Conservation (phyloP, 1,140 invertebrate species). For the Rhyacophila brunnea region DNA sequence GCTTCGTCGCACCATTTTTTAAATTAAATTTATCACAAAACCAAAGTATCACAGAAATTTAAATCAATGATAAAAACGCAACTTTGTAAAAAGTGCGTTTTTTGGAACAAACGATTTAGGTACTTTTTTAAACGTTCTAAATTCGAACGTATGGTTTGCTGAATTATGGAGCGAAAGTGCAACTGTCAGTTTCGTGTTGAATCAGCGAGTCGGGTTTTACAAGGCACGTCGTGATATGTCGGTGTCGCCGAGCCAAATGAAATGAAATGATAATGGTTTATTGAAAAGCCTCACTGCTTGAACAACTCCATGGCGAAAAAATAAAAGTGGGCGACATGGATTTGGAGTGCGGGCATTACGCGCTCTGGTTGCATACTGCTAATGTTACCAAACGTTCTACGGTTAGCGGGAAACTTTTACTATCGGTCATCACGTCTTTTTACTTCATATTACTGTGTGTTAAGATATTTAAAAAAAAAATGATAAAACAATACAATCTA, state of each 20-base stretch:
- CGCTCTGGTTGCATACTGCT: conserved; percentile 3
- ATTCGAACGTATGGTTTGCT: background rate
- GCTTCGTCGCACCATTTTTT: conserved; percentile 17
- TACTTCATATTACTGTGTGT: no score
- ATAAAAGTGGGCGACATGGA: conserved; percentile 22
- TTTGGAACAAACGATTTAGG: no score
- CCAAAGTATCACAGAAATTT: background rate
- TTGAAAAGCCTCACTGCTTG: conserved; percentile 9
- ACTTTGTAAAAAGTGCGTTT: no score
- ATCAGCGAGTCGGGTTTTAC: background rate
- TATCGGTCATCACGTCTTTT: no score
- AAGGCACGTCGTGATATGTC: conserved; percentile 9
- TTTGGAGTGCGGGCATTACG: conserved; percentile 6
- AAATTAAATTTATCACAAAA: background rate
- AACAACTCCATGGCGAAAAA: conserved; percentile 13
- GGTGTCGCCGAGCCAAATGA: conserved; percentile 18
- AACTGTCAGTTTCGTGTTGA: conserved; percentile 4
- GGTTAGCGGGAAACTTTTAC: no score
- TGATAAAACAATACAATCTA: no score
- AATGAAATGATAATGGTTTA: conserved; percentile 10
- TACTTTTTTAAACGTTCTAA: no score
- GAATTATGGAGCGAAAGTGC: conserved; percentile 3
- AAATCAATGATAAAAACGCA: no score
- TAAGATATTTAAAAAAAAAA: no score
- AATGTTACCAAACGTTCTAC: no score